Conservation (phyloP, 2,797 vertebrate genomes). For the Leucoraja ocellata region DNA sequence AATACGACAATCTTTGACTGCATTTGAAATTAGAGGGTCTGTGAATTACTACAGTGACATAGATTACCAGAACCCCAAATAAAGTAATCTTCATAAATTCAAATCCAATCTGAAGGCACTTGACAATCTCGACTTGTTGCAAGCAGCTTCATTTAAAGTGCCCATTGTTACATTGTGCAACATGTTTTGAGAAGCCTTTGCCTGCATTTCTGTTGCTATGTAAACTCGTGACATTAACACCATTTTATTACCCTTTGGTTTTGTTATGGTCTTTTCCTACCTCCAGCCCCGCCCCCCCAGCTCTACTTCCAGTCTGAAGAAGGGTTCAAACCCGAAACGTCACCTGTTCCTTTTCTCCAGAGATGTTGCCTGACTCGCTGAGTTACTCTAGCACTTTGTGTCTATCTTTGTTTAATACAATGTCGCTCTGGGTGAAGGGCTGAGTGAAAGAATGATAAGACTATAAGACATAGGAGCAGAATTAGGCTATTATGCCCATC, state of each 20-base stretch:
- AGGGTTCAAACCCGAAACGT: no score
- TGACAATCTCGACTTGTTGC: conserved; percentile 66
- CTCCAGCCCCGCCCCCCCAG: no score
- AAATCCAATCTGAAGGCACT: conserved; percentile 89
- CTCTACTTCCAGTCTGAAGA: no score
- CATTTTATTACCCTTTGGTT: neutral
- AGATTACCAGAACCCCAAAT: conserved; percentile 77
- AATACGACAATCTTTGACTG: conserved; percentile 81
- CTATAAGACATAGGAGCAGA: no score
- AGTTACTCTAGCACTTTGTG: no score
- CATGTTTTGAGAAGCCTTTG: conserved; percentile 45
- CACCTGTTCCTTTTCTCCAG: no score
- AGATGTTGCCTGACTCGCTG: no score
- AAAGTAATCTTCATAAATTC: conserved; percentile 98
- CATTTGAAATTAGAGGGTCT: conserved; percentile 77
- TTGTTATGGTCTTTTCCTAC: no score
- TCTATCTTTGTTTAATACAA: no score
- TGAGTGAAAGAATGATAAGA: neutral
- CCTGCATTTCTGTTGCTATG: neutral
- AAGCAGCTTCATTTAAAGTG: conserved; percentile 54
- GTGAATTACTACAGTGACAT: conserved; percentile 77
- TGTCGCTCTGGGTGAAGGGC: neutral
- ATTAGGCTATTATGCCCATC: no score
- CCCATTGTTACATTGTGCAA: conserved; percentile 49
- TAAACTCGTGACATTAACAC: neutral